Percentiles rank a stretch among this genome's conserved stretches.
These are phyloP conservation scores for Artibeus lituratus DNA, from an alignment of 2,797 vertebrate species.

Conservation along the genomic window DNA sequence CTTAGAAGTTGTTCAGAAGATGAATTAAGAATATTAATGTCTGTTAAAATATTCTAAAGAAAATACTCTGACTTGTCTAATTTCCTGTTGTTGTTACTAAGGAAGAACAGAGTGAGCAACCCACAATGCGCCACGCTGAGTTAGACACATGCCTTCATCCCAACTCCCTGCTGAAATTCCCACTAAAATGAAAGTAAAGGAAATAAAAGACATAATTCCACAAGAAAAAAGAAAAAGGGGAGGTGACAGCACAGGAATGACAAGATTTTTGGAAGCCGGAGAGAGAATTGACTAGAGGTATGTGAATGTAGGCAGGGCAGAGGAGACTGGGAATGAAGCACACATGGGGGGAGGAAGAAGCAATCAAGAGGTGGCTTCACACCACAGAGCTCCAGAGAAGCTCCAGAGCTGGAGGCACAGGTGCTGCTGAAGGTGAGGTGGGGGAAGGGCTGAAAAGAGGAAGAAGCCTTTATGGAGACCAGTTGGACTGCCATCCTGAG, in stretches of 20 bases:
- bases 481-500: not conserved
- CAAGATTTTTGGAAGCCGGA: not conserved
- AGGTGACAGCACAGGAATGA: not conserved
- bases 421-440: not conserved
- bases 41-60: constrained; percentile 19
- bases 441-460: not conserved
- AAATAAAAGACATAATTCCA: not conserved
- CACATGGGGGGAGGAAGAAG: not conserved
- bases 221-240: not conserved
- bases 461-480: not conserved
- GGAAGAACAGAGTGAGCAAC: not conserved
- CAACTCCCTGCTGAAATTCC: not conserved
- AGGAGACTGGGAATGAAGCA: not conserved
- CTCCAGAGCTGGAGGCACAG: not conserved
- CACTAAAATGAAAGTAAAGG: not conserved
- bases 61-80: not conserved
- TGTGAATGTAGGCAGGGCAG: not conserved
- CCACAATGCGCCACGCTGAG: not conserved
- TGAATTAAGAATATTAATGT: not conserved
- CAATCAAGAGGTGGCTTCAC: not conserved
- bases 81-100: not conserved
- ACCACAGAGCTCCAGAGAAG: not conserved
- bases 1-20: not conserved
- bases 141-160: not conserved
- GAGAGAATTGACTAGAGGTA: not conserved